Evolutionary conservation across 2,113 vertebrate genomes (phyloP).

Genomic region (Nettapus auritus): DNA sequence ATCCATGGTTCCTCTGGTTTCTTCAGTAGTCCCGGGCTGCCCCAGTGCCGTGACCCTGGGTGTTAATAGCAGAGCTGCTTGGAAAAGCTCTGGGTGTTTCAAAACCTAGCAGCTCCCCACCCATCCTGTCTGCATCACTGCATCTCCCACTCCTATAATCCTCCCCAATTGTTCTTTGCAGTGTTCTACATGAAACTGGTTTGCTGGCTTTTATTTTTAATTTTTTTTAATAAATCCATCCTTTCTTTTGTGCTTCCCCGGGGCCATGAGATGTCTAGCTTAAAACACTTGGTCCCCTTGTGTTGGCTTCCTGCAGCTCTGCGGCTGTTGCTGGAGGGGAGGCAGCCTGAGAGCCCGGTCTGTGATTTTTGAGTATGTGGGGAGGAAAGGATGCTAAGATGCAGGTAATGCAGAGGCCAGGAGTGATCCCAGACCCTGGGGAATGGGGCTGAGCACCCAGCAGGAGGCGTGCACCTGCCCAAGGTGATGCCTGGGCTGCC

Average conservation of each 20-base stretch:
- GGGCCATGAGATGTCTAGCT: background rate
- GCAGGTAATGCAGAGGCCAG: background rate
- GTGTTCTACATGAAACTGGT: accelerated
- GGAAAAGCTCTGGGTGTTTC: background rate
- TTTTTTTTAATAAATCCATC: background rate
- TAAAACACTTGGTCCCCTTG: background rate
- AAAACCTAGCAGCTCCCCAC: background rate
- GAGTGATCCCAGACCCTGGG: too few species aligned
- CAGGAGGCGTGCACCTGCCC: background rate
- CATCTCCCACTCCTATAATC: background rate
- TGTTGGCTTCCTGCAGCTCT: background rate
- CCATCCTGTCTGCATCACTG: background rate
- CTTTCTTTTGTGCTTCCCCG: background rate
- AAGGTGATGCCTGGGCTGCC: background rate
- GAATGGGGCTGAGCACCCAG: background rate
- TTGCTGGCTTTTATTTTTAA: too few species aligned
- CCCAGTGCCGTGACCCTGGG: accelerated
- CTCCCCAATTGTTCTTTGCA: background rate
- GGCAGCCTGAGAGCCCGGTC: background rate
- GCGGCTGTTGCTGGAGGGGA: background rate
- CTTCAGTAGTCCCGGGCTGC: background rate
- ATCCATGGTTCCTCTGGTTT: accelerated
- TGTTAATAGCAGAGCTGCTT: background rate
- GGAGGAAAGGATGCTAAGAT: background rate
- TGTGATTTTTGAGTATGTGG: too few species aligned